These are phyloP conservation scores for Ichneumoninae sp. DNA, from an alignment of 2,888 invertebrate genomes.

Conservation along the genomic window DNA sequence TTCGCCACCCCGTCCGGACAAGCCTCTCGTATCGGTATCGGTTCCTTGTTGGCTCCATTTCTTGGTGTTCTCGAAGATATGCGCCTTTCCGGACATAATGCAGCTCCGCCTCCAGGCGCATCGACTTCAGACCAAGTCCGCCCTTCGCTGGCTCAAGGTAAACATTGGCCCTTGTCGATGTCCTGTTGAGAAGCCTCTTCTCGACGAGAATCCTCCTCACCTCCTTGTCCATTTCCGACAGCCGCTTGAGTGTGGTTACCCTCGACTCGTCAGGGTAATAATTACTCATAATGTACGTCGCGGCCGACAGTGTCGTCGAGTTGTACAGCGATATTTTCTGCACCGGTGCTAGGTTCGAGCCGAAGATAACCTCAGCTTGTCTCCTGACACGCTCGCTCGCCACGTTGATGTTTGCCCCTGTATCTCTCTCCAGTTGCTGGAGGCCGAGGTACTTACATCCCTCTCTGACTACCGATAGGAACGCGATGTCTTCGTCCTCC, in stretches of 20 bases:
- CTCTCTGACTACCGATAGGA: constrained; percentile 18
- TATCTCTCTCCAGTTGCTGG: constrained; percentile 24
- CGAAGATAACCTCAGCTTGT: neutral
- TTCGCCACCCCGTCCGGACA: constrained; percentile 26
- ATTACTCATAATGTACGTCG: constrained; percentile 9
- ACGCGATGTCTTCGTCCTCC: neutral
- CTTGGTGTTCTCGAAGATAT: constrained; percentile 32
- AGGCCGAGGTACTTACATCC: constrained; percentile 41
- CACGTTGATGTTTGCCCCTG: neutral
- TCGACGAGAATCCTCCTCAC: neutral
- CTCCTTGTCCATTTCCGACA: constrained; percentile 54
- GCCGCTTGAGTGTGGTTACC: constrained; percentile 54
- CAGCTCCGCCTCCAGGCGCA: constrained; percentile 28
- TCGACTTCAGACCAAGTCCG: constrained; percentile 19
- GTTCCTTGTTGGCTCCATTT: neutral
- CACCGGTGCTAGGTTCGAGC: constrained; percentile 53
- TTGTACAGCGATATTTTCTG: constrained; percentile 50
- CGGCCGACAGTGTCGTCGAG: neutral
- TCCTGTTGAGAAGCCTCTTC: neutral
- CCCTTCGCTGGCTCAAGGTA: neutral
- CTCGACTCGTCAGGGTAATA: constrained; percentile 20
- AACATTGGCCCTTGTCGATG: neutral
- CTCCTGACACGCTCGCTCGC: neutral
- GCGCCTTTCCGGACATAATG: constrained; percentile 32
- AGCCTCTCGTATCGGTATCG: constrained; percentile 6